Base-by-base conservation (phyloP, 2,888 invertebrate species). In the Punctoribates punctum region DNA sequence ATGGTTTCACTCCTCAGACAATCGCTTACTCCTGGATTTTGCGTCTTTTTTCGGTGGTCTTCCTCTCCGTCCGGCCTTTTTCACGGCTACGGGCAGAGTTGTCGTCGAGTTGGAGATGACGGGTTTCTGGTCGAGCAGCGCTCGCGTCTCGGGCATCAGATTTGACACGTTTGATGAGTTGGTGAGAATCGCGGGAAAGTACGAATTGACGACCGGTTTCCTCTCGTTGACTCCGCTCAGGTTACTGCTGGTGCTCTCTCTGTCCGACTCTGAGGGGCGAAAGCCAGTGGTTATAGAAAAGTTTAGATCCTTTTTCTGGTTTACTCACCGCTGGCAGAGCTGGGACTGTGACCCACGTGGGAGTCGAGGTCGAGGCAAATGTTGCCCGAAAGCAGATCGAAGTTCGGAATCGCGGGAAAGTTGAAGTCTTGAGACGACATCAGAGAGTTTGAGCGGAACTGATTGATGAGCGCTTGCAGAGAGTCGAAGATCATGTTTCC, bases 11-110 rank as follows among this genome's bases (percentile, higher is more conserved):
- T 57, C 20, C 57, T 15, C 1, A 38, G 23, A 15, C 75, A 75
- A 75, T 78, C 77, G 78, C 62, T 78, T 78, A 75, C 77, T 78
- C 70, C 80, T 73, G 13, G 79, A 76, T 75, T 79, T 80, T 3
- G 77, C 77, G 42, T 80, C 80, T 57, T 79, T 80, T 70, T 80
- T 80, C 1, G 79, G 79, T 8, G 80, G 80, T 57, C 80, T 46
- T 51, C 80, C 80, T 76, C 80, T 70, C 75, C 80, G 73, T 17
- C 78, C 75, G 17, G 74, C 57, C 13, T 74, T 75, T 54, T 75
- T 77, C 11, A 57, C 74, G 34, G 73, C 38, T 13, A 54, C 46
- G 27, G 46, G 67, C 6, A 27, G 67, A 5, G 57, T 25, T 5
- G 73, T 73, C n/a, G 54, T 73, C n/a, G 54, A 23, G 34, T 29